Conservation (phyloP, 2,797 vertebrate genomes). For the Leucoraja ocellata region DNA sequence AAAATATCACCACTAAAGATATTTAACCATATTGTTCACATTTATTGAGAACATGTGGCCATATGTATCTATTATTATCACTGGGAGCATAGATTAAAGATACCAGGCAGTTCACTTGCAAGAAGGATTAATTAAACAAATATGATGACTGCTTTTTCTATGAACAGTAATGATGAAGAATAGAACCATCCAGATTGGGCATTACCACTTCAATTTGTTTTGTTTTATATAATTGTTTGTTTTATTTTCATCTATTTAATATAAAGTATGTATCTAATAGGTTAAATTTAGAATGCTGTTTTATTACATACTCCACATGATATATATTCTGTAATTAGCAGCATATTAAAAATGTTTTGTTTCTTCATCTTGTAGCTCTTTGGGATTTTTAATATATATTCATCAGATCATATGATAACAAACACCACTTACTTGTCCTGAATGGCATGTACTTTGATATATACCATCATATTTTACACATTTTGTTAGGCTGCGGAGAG, state of each 20-base stretch:
- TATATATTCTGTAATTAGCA: conserved; percentile 19
- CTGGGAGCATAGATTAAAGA: neutral
- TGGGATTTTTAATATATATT: neutral
- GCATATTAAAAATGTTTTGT: conserved; percentile 18
- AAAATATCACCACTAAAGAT: neutral
- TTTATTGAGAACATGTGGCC: too few relatives aligned
- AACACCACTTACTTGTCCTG: neutral
- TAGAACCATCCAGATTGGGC: conserved; percentile 3
- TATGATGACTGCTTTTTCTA: conserved; percentile 24
- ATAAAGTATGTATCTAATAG: conserved; percentile 19
- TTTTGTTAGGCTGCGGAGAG: neutral
- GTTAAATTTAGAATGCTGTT: conserved; percentile 10
- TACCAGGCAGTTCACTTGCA: conserved; percentile 17
- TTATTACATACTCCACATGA: neutral
- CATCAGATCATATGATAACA: neutral
- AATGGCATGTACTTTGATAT: neutral
- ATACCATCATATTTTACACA: too few relatives aligned
- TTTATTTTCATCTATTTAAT: conserved; percentile 28
- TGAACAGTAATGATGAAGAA: conserved; percentile 14
- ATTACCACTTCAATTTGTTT: conserved; percentile 25
- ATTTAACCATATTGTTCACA: neutral
- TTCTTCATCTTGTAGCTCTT: conserved; percentile 15
- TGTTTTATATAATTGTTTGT: conserved; percentile 17
- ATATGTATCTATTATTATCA: neutral
- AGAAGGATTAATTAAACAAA: neutral